A percentile compares a stretch with the other conserved stretches of the same genome.
Conservation (phyloP, 2,888 invertebrate genomes). For the Carterocephalus palaemon region DNA sequence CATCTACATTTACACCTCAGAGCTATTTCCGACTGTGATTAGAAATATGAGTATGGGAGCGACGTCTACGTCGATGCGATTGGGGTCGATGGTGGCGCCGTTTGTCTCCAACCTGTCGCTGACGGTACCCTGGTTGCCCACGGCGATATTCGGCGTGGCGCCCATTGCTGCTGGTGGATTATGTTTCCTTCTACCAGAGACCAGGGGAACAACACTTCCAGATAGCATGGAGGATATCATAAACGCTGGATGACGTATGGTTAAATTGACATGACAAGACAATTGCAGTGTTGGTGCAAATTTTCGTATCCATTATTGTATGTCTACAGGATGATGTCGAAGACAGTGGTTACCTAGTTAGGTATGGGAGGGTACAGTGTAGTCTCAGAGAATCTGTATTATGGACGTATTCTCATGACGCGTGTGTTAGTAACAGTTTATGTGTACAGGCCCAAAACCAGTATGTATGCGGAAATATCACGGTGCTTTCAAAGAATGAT, state of each 20-base stretch:
- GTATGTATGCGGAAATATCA: too few species aligned
- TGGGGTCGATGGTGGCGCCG: constrained; percentile 92
- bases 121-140: constrained; percentile 81
- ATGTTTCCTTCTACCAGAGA: constrained; percentile 86
- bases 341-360: neutral
- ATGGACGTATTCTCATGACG: too few species aligned
- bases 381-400: too few species aligned
- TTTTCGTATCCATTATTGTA: too few species aligned
- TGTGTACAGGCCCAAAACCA: too few species aligned
- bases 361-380: too few species aligned
- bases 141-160: constrained; percentile 83
- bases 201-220: constrained; percentile 83
- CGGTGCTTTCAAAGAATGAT: too few species aligned
- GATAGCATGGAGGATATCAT: constrained; percentile 88
- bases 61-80: constrained; percentile 88
- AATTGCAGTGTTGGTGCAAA: too few species aligned
- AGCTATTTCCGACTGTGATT: constrained; percentile 92
- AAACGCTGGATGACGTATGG: constrained; percentile 30
- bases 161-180: constrained; percentile 82
- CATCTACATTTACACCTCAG: constrained; percentile 91
- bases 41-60: constrained; percentile 91
- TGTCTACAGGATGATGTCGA: neutral
- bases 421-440: too few species aligned
- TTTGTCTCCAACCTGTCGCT: constrained; percentile 82
- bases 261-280: constrained; percentile 1